Evolutionary conservation across 1,140 invertebrate genomes (phyloP).

Genomic region (Formica exsecta): DNA sequence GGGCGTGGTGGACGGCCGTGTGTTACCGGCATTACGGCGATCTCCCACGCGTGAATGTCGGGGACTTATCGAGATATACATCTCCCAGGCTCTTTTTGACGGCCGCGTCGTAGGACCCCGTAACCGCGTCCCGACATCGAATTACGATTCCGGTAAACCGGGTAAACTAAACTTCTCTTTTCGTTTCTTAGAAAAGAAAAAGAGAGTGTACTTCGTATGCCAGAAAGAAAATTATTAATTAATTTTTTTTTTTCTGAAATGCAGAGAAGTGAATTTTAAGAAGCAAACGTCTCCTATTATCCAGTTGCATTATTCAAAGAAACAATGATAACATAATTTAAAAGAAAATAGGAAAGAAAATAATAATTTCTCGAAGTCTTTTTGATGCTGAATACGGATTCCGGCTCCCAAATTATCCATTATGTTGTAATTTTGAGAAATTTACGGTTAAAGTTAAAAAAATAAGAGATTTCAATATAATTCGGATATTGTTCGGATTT

Average conservation of each 20-base stretch:
- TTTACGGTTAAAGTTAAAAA: too few relatives aligned
- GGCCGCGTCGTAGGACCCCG: neutral
- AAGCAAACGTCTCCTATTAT: neutral
- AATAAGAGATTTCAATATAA: too few relatives aligned
- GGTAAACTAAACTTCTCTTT: conserved; percentile 30
- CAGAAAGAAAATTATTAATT: neutral
- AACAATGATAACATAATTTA: neutral
- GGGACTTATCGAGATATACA: conserved; percentile 70
- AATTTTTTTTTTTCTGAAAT: neutral
- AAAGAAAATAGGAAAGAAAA: too few relatives aligned
- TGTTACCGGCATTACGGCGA: conserved; percentile 68
- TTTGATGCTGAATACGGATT: too few relatives aligned
- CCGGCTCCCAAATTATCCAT: too few relatives aligned
- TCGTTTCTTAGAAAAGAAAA: neutral
- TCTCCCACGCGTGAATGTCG: conserved; percentile 73
- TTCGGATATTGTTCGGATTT: too few relatives aligned
- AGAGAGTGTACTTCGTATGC: too few relatives aligned
- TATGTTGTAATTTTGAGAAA: too few relatives aligned
- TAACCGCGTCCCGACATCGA: neutral
- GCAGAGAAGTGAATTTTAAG: neutral
- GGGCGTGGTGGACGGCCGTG: conserved; percentile 72
- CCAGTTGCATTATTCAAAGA: neutral
- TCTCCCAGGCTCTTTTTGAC: conserved; percentile 49
- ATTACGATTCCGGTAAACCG: conserved; percentile 51
- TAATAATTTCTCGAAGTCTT: too few relatives aligned